Evolutionary conservation across 2,888 invertebrate genomes (phyloP), one percentile per base, ranked within the genome.

Genomic region (Caenorhabditis becei): DNA sequence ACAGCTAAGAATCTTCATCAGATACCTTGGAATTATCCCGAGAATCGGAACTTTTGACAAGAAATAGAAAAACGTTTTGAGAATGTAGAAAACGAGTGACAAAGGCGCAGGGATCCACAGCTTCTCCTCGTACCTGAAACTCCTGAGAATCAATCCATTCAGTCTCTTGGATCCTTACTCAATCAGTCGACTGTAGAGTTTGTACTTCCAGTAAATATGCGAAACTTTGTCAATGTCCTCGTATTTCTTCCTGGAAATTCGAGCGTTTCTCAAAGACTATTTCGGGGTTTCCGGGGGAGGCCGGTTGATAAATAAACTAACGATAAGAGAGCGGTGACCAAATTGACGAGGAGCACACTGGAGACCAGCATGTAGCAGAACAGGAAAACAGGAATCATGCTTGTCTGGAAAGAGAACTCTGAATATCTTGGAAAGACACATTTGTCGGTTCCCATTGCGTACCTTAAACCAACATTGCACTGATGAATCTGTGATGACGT

Each of bases 241-340:
- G 67, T 84, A 86, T 20, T 84, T 82, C 49, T 86, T 86, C 61
- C 86, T 86, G 74, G 58, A 86, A 78, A 75, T 51, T 35, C n/a
- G 7, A 56, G 20, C n/a, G 5, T 54, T 49, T 59, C 58, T 54
- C 62, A 35, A 26, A 16, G 26, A 53, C 37, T 56, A 53, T 44
- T 37, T 24, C 16, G 51, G 53, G 28, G 26, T 11, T 20, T 63
- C 35, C 62, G 59, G 23, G 16, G 28, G 61, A 14, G n/a, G n/a
- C n/a, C n/a, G n/a, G n/a, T n/a, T n/a, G n/a, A n/a, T n/a, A 16
- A 44, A 44, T 41, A 18, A 49, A 65, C 69, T 74, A 10, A 86
- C 86, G 86, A 83, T 66, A 86, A 78, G 51, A 86, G 82, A 47
- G 86, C 83, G n/a, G 83, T 86, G 61, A 86, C 77, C 41, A 86